A percentile compares a stretch with the other conserved stretches of the same genome.
Conservation (phyloP, 2,113 vertebrate genomes). For the Equus quagga region DNA sequence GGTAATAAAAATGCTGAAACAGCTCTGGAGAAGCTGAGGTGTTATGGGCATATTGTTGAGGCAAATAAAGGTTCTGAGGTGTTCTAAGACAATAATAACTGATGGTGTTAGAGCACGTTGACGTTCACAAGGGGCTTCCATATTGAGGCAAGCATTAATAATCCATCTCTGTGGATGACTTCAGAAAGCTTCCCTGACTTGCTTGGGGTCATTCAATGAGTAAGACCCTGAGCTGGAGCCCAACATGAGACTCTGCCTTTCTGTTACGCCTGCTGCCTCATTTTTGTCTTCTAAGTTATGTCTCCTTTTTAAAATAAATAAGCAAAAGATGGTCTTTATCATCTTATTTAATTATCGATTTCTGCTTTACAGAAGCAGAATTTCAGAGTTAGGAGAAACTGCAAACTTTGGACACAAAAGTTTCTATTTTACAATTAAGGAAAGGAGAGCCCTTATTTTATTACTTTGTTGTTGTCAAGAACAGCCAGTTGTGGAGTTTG, state of each 20-base stretch:
- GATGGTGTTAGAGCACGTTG: not conserved
- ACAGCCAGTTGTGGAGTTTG: not conserved
- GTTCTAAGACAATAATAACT: not conserved
- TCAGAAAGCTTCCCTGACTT: not conserved
- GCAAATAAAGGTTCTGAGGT: not conserved
- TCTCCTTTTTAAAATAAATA: not conserved
- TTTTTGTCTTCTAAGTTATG: not conserved
- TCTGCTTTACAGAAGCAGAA: not conserved
- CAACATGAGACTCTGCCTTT: not conserved
- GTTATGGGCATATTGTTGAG: not conserved
- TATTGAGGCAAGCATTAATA: not conserved
- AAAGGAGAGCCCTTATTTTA: not conserved
- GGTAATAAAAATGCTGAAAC: not conserved
- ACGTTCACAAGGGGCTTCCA: not conserved
- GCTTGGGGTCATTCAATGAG: not conserved
- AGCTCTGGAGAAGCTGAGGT: not conserved
- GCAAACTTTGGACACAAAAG: not conserved
- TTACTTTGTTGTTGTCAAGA: not conserved
- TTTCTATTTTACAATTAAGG: not conserved
- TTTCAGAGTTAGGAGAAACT: not conserved
- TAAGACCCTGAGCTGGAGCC: not conserved
- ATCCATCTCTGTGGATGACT: not conserved
- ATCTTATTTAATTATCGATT: not conserved
- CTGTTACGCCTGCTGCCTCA: not conserved
- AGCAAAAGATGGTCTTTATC: not conserved